Percentiles rank a stretch among this genome's conserved stretches.
Conservation (phyloP, 2,888 invertebrate species). For the Latrodectus elegans region DNA sequence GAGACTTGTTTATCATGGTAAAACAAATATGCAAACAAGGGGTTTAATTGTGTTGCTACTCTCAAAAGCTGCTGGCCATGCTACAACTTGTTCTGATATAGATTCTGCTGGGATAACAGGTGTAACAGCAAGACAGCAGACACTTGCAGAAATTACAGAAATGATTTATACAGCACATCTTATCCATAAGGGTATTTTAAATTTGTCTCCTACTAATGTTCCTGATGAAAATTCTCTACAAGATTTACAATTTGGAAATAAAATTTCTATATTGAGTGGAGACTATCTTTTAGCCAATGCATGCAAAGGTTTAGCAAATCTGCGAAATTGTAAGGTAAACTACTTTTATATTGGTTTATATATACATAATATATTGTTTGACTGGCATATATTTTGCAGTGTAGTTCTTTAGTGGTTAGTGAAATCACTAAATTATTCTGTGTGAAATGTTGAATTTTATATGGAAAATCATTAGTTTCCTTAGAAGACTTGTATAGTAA, state of each 20-base stretch:
- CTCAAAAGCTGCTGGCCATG: constrained; percentile 92
- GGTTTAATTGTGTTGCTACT: constrained; percentile 92
- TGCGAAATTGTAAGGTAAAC: constrained; percentile 79
- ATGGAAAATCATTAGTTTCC: too few relatives aligned
- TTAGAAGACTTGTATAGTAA: too few relatives aligned
- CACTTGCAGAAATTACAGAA: constrained; percentile 95
- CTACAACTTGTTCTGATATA: constrained; percentile 77
- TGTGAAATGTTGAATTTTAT: too few relatives aligned
- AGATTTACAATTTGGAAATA: constrained; percentile 95
- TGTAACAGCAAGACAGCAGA: constrained; percentile 88
- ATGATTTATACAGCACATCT: constrained; percentile 95
- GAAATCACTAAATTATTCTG: background rate
- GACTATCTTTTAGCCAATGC: constrained; percentile 92
- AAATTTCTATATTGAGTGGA: constrained; percentile 92
- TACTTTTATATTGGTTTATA: background rate
- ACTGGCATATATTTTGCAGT: background rate
- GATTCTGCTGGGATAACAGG: constrained; percentile 88
- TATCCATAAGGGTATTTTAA: constrained; percentile 81
- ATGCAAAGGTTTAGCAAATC: constrained; percentile 87
- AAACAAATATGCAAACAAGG: constrained; percentile 94
- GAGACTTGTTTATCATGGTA: constrained; percentile 91
- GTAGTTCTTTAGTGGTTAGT: background rate
- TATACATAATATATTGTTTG: background rate
- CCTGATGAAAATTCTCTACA: constrained; percentile 76
- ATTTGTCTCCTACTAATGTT: constrained; percentile 52